Percentiles rank a stretch among this genome's conserved stretches.
Evolutionary conservation across 2,797 vertebrate species (phyloP).

Genomic region (Avahi laniger): DNA sequence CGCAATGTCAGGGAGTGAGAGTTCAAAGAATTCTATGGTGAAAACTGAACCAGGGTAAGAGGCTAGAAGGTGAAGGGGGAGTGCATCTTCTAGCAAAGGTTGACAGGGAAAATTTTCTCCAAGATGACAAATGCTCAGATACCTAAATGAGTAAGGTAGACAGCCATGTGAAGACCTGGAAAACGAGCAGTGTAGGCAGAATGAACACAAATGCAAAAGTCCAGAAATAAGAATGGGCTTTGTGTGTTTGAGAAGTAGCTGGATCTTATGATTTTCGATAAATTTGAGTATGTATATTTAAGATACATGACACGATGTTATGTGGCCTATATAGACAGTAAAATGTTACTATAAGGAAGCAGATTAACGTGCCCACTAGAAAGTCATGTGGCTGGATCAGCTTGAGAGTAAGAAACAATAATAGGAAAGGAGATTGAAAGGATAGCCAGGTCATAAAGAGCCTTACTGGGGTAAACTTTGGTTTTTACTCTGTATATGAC

Average conservation of each 20-base stretch:
- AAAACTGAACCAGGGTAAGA: background rate
- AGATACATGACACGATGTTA: background rate
- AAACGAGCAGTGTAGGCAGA: background rate
- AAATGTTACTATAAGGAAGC: background rate
- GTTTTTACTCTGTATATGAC: background rate
- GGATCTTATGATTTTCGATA: background rate
- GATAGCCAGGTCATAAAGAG: background rate
- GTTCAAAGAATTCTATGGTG: background rate
- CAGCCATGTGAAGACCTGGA: background rate
- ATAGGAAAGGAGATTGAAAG: background rate
- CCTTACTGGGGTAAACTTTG: too few species aligned
- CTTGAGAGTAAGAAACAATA: background rate
- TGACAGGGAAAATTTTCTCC: background rate
- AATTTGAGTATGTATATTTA: background rate
- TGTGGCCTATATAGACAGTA: background rate
- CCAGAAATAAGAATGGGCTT: background rate
- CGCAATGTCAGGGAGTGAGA: accelerated
- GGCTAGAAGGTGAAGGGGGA: background rate
- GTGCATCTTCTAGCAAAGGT: background rate
- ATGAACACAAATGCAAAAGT: background rate
- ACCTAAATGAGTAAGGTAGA: background rate
- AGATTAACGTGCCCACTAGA: background rate
- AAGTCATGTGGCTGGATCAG: background rate
- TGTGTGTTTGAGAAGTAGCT: background rate
- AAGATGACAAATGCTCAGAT: background rate